Percentiles rank a stretch among this genome's conserved stretches.
These are phyloP conservation scores for Vollenhovia emeryi DNA, from an alignment of 1,140 invertebrate genomes.

Conservation along the genomic window DNA sequence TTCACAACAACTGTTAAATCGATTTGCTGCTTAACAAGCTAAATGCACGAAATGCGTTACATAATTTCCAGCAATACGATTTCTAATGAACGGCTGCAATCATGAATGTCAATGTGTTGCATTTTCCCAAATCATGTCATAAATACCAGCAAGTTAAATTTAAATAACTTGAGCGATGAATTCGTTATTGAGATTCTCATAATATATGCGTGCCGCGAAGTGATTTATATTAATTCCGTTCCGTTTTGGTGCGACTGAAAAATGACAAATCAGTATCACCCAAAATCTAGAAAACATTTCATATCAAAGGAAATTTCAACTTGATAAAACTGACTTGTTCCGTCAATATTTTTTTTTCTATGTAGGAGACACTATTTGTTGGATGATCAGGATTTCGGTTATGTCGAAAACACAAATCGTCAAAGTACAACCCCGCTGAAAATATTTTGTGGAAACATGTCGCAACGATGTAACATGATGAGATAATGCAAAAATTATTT, in stretches of 20 bases:
- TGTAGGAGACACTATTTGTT: background rate
- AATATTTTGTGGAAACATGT: background rate
- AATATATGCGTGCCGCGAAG: background rate
- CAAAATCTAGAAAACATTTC: background rate
- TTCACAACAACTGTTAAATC: slow-evolving; percentile 22
- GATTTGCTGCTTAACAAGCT: slow-evolving; percentile 13
- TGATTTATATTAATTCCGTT: slow-evolving; percentile 27
- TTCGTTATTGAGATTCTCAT: slow-evolving; percentile 11
- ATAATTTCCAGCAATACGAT: slow-evolving; percentile 42
- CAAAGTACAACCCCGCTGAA: background rate
- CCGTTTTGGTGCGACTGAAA: background rate
- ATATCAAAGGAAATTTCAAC: background rate
- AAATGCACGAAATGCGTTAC: slow-evolving; percentile 1
- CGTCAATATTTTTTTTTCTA: background rate
- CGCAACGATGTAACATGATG: too few species aligned
- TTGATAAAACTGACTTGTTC: background rate
- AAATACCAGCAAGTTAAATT: slow-evolving; percentile 38
- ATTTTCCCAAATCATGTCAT: slow-evolving; percentile 30
- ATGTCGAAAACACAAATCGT: background rate
- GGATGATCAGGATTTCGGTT: background rate
- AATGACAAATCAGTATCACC: background rate
- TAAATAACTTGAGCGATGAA: slow-evolving; percentile 31
- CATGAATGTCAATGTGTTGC: slow-evolving; percentile 15
- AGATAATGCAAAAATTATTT: background rate
- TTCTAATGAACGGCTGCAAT: slow-evolving; percentile 26